phyloP scores from a whole-genome alignment of 2,113 vertebrate genomes.

The Charadrius vociferus region DNA sequence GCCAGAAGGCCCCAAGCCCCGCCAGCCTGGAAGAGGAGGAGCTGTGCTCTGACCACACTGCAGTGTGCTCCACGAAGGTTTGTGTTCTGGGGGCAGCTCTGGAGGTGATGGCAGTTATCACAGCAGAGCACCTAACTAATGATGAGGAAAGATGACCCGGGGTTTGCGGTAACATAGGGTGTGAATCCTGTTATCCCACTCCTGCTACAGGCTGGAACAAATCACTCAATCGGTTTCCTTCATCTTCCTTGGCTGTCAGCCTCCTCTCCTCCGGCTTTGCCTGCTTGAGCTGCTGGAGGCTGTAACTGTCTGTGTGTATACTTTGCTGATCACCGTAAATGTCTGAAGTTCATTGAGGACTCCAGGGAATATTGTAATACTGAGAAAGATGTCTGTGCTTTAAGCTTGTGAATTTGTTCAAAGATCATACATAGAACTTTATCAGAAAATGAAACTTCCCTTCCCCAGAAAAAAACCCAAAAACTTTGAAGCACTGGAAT shows the following conservation, averaged over 20 bases:
- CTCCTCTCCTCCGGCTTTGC: neutral
- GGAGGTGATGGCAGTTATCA: rapidly evolving
- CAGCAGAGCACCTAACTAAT: neutral
- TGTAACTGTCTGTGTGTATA: neutral
- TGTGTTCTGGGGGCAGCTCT: neutral
- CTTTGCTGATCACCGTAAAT: neutral
- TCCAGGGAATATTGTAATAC: neutral
- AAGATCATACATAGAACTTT: neutral
- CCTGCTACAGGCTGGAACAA: neutral
- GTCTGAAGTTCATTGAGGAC: neutral
- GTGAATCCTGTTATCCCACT: neutral
- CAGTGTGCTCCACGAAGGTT: conserved; percentile 83
- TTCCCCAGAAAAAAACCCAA: neutral
- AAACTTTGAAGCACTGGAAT: neutral
- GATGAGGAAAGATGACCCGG: neutral
- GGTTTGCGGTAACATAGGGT: rapidly evolving
- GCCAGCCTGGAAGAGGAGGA: conserved; percentile 68
- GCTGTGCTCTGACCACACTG: conserved; percentile 66
- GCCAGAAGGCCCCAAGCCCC: conserved; percentile 75
- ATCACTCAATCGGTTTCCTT: neutral
- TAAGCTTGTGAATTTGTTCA: neutral
- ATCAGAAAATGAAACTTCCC: neutral
- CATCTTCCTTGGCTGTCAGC: neutral
- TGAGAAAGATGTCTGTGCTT: neutral
- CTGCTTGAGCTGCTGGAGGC: neutral